These are phyloP conservation scores for Cylloceria caligata DNA, from an alignment of 2,888 invertebrate genomes.

Conservation along the genomic window DNA sequence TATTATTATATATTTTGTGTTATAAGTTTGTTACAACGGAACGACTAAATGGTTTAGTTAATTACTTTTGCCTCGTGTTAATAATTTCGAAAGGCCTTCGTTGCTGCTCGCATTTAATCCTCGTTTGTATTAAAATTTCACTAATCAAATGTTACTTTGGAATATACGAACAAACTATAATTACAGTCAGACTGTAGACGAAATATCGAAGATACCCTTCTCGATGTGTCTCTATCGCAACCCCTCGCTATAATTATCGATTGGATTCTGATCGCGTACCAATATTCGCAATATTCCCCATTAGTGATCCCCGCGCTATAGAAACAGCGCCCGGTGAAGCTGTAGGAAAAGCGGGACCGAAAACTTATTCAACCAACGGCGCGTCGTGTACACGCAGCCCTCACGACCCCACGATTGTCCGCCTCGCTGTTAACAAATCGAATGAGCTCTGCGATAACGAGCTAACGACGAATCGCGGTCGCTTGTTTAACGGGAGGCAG, in stretches of 20 bases:
- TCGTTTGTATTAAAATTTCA: neutral
- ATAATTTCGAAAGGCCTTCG: neutral
- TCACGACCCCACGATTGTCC: slow-evolving; percentile 64
- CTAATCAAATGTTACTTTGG: slow-evolving; percentile 4
- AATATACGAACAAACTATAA: slow-evolving; percentile 3
- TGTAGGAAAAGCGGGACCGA: slow-evolving; percentile 54
- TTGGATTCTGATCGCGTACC: slow-evolving; percentile 71
- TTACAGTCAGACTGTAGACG: neutral
- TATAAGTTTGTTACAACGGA: too few relatives aligned
- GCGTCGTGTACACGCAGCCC: slow-evolving; percentile 7
- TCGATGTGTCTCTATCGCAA: slow-evolving; percentile 59
- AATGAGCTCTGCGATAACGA: slow-evolving; percentile 76
- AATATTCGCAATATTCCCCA: slow-evolving; percentile 80
- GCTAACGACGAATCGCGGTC: slow-evolving; percentile 72
- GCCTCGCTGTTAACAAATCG: slow-evolving; percentile 73
- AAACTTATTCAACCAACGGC: slow-evolving; percentile 61
- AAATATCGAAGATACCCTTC: slow-evolving; percentile 31
- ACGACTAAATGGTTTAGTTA: too few relatives aligned
- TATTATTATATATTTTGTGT: too few relatives aligned
- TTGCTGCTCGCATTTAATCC: neutral
- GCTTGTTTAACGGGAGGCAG: slow-evolving; percentile 59
- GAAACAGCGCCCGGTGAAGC: slow-evolving; percentile 56
- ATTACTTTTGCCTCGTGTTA: neutral
- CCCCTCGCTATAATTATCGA: slow-evolving; percentile 75
- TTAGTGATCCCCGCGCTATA: slow-evolving; percentile 73